Percentiles rank a stretch among this genome's conserved stretches.
Evolutionary conservation across 2,888 invertebrate species (phyloP).

Genomic region (Camponotus fellah): DNA sequence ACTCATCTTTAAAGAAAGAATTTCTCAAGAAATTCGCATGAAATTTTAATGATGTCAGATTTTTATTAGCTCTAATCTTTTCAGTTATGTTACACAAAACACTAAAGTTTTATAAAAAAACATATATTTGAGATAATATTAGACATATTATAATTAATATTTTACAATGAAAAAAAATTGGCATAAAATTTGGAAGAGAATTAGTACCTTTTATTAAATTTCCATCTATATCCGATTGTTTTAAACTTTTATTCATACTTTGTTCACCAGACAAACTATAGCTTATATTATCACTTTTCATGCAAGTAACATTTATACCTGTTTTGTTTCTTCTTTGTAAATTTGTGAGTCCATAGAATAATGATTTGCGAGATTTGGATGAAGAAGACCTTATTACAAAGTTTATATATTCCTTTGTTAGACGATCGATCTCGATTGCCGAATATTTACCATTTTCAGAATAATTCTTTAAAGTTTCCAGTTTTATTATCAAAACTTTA

Average conservation of each 20-base stretch:
- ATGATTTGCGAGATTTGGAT: background rate
- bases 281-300: background rate
- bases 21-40: background rate
- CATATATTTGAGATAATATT: background rate
- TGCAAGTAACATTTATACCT: background rate
- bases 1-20: background rate
- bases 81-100: background rate
- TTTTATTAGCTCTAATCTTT: background rate
- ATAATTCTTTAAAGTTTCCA: slow-evolving; percentile 57
- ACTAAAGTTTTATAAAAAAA: background rate
- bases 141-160: background rate
- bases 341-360: background rate
- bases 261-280: background rate
- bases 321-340: background rate
- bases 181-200: background rate
- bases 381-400: slow-evolving; percentile 58
- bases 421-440: slow-evolving; percentile 61
- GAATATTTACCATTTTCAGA: slow-evolving; percentile 56
- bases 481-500: slow-evolving; percentile 63
- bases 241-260: background rate
- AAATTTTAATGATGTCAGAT: background rate
- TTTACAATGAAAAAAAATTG: background rate
- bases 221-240: background rate
- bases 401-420: slow-evolving; percentile 61
- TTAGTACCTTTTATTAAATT: background rate